phyloP scores from a whole-genome alignment of 35 echinoderm and acorn worm species.

The Diadema setosum region DNA sequence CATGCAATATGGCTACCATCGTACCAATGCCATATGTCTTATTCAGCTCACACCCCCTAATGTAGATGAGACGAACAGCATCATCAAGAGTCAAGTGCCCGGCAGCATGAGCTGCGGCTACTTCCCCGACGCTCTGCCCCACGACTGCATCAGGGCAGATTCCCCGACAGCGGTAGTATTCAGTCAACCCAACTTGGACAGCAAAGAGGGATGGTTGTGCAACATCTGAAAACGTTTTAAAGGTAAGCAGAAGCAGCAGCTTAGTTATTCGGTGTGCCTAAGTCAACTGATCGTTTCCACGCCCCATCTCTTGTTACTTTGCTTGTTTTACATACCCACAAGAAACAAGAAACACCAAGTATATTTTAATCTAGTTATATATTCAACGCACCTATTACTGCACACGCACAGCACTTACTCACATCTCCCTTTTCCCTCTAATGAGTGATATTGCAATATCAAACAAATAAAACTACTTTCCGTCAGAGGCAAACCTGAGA shows the following conservation, averaged over 20 bases:
- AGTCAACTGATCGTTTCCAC: too few species aligned
- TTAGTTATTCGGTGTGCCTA: too few species aligned
- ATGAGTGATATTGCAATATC: too few species aligned
- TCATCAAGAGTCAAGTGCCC: conserved; percentile 77
- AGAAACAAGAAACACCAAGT: too few species aligned
- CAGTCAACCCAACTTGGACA: conserved; percentile 82
- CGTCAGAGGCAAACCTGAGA: too few species aligned
- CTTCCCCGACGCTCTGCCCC: conserved; percentile 93
- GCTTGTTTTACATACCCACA: too few species aligned
- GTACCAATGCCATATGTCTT: conserved; percentile 81
- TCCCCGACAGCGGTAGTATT: conserved; percentile 77
- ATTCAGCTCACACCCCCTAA: conserved; percentile 72
- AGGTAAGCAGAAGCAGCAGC: neutral
- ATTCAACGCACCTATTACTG: too few species aligned
- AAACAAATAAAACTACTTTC: too few species aligned
- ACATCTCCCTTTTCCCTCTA: too few species aligned
- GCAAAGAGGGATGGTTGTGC: conserved; percentile 89
- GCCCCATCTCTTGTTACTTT: too few species aligned
- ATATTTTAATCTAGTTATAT: too few species aligned
- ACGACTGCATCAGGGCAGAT: conserved; percentile 85
- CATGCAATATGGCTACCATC: conserved; percentile 89
- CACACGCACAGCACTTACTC: too few species aligned
- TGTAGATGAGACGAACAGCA: conserved; percentile 89
- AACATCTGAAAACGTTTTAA: conserved; percentile 58
- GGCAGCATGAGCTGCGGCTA: conserved; percentile 93